Conservation (phyloP, 2,797 vertebrate species). For the Sylvilagus floridanus region DNA sequence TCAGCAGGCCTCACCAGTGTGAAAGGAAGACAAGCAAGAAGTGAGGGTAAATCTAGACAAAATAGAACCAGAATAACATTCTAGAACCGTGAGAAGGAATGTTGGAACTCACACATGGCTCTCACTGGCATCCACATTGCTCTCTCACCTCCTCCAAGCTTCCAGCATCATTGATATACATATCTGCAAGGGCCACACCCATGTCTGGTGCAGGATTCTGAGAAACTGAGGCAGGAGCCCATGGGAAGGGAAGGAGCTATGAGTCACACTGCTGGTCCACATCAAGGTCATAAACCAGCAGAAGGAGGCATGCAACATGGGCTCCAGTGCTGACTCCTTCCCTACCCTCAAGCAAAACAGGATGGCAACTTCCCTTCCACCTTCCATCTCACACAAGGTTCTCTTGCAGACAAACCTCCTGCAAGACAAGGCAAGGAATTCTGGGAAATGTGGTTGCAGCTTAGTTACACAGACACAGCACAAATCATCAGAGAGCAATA, state of each 20-base stretch:
- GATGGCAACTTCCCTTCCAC: not conserved
- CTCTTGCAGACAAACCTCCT: not conserved
- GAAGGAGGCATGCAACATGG: not conserved
- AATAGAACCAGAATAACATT: not conserved
- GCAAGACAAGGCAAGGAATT: not conserved
- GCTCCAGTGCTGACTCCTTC: not conserved
- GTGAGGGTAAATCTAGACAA: not conserved
- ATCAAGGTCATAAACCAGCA: accelerated
- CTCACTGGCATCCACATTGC: not conserved
- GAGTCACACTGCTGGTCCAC: not conserved
- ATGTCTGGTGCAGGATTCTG: not conserved
- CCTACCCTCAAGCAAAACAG: not conserved
- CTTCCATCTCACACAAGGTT: not conserved
- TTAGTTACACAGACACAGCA: not conserved
- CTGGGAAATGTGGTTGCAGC: not conserved
- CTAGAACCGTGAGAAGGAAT: not conserved
- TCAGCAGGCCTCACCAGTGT: not conserved
- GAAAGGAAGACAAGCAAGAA: not conserved
- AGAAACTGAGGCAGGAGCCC: not conserved
- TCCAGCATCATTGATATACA: not conserved
- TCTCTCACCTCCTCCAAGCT: not conserved
- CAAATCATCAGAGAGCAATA: not conserved
- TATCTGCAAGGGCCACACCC: not conserved
- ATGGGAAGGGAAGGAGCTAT: not conserved
- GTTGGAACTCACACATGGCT: not conserved